A percentile compares a stretch with the other conserved stretches of the same genome.
Evolutionary conservation across 2,113 vertebrate species (phyloP).

Genomic region (Ptyas mucosa): DNA sequence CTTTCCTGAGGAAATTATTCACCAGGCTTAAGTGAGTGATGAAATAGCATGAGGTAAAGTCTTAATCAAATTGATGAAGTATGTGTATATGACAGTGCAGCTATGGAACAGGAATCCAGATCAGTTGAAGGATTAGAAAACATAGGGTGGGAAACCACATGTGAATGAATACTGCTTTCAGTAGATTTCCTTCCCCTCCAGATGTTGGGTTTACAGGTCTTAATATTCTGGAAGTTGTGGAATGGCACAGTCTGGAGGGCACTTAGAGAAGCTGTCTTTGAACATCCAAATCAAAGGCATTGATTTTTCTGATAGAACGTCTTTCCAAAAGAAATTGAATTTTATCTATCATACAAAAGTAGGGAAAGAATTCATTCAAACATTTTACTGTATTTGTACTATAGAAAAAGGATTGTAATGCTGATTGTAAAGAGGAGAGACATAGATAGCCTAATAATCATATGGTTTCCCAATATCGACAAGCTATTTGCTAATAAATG

Average conservation of each 20-base stretch:
- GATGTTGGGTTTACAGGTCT: background rate
- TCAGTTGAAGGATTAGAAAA: slow-evolving; percentile 42
- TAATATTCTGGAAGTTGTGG: background rate
- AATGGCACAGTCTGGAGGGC: background rate
- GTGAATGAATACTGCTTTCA: background rate
- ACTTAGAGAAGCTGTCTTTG: background rate
- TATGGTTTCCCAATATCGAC: background rate
- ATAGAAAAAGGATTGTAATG: background rate
- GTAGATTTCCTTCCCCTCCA: background rate
- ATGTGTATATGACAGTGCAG: slow-evolving; percentile 28
- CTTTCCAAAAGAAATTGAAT: slow-evolving; percentile 15
- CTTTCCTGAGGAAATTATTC: slow-evolving; percentile 50
- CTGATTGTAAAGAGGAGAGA: background rate
- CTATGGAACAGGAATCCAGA: slow-evolving; percentile 44
- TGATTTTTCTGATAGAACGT: background rate
- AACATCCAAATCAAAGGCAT: slow-evolving; percentile 27
- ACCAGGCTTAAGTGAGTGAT: slow-evolving; percentile 49
- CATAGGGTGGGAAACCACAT: background rate
- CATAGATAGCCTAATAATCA: background rate
- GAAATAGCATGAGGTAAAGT: slow-evolving; percentile 52
- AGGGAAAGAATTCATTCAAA: background rate
- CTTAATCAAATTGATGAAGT: slow-evolving; percentile 47
- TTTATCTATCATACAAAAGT: background rate
- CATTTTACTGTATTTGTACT: slow-evolving; percentile 30
- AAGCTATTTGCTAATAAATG: background rate